Percentiles rank a stretch among this genome's conserved stretches.
These are phyloP conservation scores for Gymnorhina tibicen DNA, from an alignment of 2,113 vertebrate species.

Conservation along the genomic window DNA sequence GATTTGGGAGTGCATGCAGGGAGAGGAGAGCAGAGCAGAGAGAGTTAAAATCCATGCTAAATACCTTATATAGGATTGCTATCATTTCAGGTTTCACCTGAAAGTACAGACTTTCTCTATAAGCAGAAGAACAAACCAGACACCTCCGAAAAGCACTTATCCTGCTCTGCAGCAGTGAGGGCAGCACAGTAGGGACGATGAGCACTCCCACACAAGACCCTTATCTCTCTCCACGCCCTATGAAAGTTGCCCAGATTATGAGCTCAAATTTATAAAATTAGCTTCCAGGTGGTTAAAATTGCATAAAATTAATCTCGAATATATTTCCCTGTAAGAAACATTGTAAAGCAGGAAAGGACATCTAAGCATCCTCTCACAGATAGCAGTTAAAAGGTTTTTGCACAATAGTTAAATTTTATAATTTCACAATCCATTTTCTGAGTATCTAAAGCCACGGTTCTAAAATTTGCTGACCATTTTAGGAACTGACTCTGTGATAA, in stretches of 20 bases:
- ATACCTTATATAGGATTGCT: neutral
- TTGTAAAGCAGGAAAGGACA: neutral
- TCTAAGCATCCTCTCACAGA: neutral
- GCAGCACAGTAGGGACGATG: neutral
- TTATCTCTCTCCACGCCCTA: neutral
- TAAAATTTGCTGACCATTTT: neutral
- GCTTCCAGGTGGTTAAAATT: neutral
- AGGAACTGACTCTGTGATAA: neutral
- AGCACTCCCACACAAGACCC: neutral
- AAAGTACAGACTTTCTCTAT: neutral
- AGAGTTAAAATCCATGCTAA: neutral
- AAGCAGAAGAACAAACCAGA: neutral
- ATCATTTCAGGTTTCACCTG: neutral
- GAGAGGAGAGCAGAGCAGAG: neutral
- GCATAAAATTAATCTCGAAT: neutral
- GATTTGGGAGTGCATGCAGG: neutral
- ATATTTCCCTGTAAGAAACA: neutral
- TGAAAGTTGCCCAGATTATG: neutral
- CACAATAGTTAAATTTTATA: neutral
- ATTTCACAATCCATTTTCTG: neutral
- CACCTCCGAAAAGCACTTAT: neutral
- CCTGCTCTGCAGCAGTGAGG: neutral
- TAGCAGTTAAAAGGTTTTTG: neutral
- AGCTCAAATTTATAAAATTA: neutral
- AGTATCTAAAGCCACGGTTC: neutral